Base-by-base conservation (phyloP, 2,888 invertebrate genomes). In the Synanthedon andrenaeformis region DNA sequence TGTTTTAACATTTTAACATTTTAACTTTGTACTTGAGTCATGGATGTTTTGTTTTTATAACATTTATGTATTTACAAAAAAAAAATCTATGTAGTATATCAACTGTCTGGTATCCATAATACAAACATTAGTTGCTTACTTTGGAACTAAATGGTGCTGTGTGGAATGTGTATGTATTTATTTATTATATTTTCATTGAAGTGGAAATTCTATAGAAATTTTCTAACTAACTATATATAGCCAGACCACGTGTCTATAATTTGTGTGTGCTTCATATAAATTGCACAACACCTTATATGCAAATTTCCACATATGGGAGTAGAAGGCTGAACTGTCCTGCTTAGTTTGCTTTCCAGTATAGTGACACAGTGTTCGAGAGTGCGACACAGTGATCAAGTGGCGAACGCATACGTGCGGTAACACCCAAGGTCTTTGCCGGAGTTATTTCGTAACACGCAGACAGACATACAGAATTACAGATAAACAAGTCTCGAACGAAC, bases 351-450 rank as follows among this genome's bases (percentile, higher is more conserved):
- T 49, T 49, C 17, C 49, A 49, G 11, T 12, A 19, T 3, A 5
- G 17, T 8, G 17, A 5, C 49, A 23, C 49, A 6, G 49, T 49
- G 49, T 3, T 19, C 10, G 8, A 49, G 17, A 6, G 51, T 45
- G 49, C 42, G 8, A 55, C n/a, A n/a, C n/a, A n/a, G n/a, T n/a
- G n/a, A 54, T 53, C 54, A 55, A 52, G 53, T 49, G 58, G 57
- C 58, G 58, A 59, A 59, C 61, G 65, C 56, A 49, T 19, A 49
- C 49, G 14, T 45, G 57, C 56, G 63, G 59, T 60, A 54, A 13
- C 50, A 53, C 54, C 59, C 71, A 73, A 72, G 73, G 73, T 73
- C 72, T 70, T 57, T 72, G 67, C 56, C 73, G 67, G 53, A 51
- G 61, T 54, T 49, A 58, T 72, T 65, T 65, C 64, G 72, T 70